A percentile compares a stretch with the other conserved stretches of the same genome.
phyloP scores from a whole-genome alignment of 1,140 invertebrate species.

The Streblospio benedicti region DNA sequence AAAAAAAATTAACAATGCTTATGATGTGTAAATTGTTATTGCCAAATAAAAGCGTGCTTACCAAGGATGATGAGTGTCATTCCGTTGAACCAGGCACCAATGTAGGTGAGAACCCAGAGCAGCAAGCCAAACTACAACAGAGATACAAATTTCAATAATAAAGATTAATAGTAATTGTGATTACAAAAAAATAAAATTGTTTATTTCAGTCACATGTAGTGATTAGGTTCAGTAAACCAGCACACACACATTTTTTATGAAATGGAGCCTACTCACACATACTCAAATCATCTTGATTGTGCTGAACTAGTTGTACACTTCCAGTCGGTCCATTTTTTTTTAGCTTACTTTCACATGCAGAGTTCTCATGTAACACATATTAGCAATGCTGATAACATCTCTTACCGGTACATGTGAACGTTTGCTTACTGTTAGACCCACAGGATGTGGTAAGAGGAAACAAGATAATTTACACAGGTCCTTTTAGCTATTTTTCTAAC shows the following conservation, averaged over 20 bases:
- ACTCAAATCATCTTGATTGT: too few relatives aligned
- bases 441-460: too few relatives aligned
- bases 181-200: background rate
- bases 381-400: too few relatives aligned
- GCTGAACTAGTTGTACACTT: too few relatives aligned
- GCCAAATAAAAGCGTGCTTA: slow-evolving; percentile 46
- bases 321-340: too few relatives aligned
- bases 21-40: background rate
- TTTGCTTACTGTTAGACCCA: too few relatives aligned
- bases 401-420: too few relatives aligned
- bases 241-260: background rate
- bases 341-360: too few relatives aligned
- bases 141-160: background rate
- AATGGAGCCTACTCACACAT: too few relatives aligned
- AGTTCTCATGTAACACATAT: too few relatives aligned
- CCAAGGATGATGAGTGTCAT: slow-evolving; percentile 90
- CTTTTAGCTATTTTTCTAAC: too few relatives aligned
- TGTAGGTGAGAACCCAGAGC: slow-evolving; percentile 88
- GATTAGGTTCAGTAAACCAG: background rate
- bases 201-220: background rate
- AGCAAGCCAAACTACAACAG: slow-evolving; percentile 78
- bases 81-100: slow-evolving; percentile 96
- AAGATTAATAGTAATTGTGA: background rate
- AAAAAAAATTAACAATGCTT: background rate
- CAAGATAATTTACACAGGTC: too few relatives aligned